These are phyloP conservation scores for Seira ritae DNA, from an alignment of 2,888 invertebrate genomes.

Conservation along the genomic window DNA sequence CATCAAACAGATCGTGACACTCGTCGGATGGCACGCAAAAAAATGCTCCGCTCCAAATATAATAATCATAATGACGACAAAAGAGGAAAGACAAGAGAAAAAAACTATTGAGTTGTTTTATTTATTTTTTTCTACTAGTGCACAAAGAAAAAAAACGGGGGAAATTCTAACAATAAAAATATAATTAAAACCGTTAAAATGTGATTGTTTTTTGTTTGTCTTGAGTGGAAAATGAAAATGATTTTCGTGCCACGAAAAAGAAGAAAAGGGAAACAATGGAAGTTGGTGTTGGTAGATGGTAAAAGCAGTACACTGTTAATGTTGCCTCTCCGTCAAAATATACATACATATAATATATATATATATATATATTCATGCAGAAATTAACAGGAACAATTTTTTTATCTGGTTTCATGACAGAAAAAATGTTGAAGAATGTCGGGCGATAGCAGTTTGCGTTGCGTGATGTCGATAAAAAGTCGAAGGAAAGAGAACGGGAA, in stretches of 20 bases:
- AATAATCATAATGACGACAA: conserved; percentile 16
- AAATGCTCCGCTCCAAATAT: conserved; percentile 43
- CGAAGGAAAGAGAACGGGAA: too few species aligned
- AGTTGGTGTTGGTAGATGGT: too few species aligned
- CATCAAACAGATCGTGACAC: conserved; percentile 66
- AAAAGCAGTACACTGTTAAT: too few species aligned
- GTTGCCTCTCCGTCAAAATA: too few species aligned
- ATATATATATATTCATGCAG: too few species aligned
- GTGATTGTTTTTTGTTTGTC: conserved; percentile 21
- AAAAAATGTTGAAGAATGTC: too few species aligned
- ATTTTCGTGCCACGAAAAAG: background rate
- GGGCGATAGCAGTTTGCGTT: too few species aligned
- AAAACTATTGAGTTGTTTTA: conserved; percentile 10
- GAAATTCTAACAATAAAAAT: conserved; percentile 52
- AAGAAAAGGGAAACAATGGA: conserved; percentile 1
- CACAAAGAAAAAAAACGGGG: conserved; percentile 36
- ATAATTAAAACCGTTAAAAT: conserved; percentile 58
- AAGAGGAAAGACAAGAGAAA: conserved; percentile 12
- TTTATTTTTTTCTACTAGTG: too few species aligned
- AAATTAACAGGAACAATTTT: too few species aligned
- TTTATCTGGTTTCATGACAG: too few species aligned
- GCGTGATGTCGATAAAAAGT: too few species aligned
- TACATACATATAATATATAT: too few species aligned
- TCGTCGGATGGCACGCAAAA: conserved; percentile 69
- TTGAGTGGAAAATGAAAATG: conserved; percentile 24